Base-by-base conservation (phyloP, 2,888 invertebrate species). In the Ceraclea dissimilis region DNA sequence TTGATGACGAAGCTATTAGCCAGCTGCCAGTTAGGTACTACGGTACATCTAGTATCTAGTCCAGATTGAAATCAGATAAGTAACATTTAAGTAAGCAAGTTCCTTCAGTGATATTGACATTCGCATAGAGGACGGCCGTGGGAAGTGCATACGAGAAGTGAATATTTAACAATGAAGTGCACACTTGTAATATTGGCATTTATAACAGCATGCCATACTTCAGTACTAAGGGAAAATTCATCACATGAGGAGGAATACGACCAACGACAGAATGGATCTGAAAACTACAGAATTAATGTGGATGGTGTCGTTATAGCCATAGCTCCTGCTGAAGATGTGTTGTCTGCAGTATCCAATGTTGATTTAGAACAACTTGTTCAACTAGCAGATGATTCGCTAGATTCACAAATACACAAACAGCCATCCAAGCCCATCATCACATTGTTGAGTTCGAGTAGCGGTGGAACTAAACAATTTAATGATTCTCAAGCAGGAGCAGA, bases 191-290 rank as follows among this genome's bases (percentile, higher is more conserved):
- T 56, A 47, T 31, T 53, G 22, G 52, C 47, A 17, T 19, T 53
- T 67, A 13, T 43, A 49, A 47, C 63, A 65, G 2, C 54, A 65
- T 2, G 65, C 62, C 2, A 39, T 8, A 58, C 64, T 1, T 67
- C 70, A 0, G 72, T 74, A 0, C 68, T 71, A 2, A 64, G 67
- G 2, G 65, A 67, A n/a, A 16, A 13, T 13, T 8, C 39, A 39
- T n/a, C 64, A 51, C 58, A 61, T 11, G 66, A 67, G 26, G 62
- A 73, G 19, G 72, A 75, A 61, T 84, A 82, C 68, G 89, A 90
- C 70, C 88, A 90, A 67, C 73, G 88, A 6, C 90, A 90, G 68
- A 89, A 88, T 67, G 90, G 90, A 1, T 75, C 82, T 0, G 88
- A 87, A 64, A 90, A 90, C 72, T 80, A 83, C 62, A 76, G 86